phyloP scores from a whole-genome alignment of 2,797 vertebrate genomes.

The Podarcis siculus region DNA sequence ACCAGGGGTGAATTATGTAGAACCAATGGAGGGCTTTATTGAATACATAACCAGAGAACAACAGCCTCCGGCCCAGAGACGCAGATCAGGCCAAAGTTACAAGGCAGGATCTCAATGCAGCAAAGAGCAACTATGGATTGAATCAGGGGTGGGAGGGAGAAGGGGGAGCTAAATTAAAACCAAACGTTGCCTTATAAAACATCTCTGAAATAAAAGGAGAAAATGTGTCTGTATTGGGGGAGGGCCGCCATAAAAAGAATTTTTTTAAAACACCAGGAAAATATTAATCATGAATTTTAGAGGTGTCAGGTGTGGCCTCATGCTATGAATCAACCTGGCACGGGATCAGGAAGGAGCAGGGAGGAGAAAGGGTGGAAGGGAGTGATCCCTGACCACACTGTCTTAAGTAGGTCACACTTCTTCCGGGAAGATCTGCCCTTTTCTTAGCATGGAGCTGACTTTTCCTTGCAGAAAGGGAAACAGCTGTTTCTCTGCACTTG shows the following conservation, averaged over 20 bases:
- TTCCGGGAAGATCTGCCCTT: not conserved
- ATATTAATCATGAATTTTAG: conserved; percentile 1
- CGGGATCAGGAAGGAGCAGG: not conserved
- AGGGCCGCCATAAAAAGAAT: not conserved
- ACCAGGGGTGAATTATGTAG: conserved; percentile 37
- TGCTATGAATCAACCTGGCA: not conserved
- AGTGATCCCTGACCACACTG: not conserved
- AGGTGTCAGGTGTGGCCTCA: not conserved
- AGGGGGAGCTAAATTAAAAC: not conserved
- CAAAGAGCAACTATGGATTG: not conserved
- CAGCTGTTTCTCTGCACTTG: not conserved
- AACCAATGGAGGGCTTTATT: conserved; percentile 18
- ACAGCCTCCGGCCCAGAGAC: not conserved
- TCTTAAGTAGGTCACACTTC: not conserved
- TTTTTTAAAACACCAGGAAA: not conserved
- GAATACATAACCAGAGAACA: conserved; percentile 4
- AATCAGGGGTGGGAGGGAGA: not conserved
- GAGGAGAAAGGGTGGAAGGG: not conserved
- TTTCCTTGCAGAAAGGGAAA: not conserved
- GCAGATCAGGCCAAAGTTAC: not conserved
- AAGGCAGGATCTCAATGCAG: not conserved
- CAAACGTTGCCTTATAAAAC: not conserved
- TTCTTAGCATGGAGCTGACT: not conserved
- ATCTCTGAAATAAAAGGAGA: not conserved
- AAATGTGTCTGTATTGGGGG: not conserved